Conservation (phyloP, 1,140 invertebrate species). For the Brachionus manjavacas region DNA sequence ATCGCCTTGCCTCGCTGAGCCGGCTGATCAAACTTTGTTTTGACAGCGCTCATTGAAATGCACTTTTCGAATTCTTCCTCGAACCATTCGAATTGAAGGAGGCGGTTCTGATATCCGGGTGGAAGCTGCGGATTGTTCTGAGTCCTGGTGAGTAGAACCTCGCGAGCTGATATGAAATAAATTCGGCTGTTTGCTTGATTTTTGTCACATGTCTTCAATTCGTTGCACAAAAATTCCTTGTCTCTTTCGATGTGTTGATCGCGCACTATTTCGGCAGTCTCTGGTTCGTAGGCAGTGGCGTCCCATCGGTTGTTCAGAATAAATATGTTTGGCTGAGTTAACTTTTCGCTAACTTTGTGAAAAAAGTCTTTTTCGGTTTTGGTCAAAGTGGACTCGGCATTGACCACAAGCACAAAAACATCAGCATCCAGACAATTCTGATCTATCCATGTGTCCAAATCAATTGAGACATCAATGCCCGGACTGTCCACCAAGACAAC, state of each 20-base stretch:
- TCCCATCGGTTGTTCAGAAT: slow-evolving; percentile 99
- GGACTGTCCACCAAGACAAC: slow-evolving; percentile 95
- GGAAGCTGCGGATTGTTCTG: slow-evolving; percentile 63
- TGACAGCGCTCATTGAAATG: slow-evolving; percentile 93
- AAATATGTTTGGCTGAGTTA: slow-evolving; percentile 98
- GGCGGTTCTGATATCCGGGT: slow-evolving; percentile 3
- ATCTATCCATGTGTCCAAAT: slow-evolving; percentile 98
- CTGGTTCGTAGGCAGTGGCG: slow-evolving; percentile 87
- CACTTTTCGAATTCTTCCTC: slow-evolving; percentile 65
- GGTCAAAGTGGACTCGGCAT: slow-evolving; percentile 97
- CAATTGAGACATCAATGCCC: slow-evolving; percentile 94
- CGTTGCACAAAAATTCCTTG: slow-evolving; percentile 84
- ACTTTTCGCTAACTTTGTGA: slow-evolving; percentile 89
- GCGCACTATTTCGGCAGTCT: slow-evolving; percentile 66
- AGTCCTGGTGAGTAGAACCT: slow-evolving; percentile 75
- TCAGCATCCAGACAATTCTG: slow-evolving; percentile 97
- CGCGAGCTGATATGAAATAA: slow-evolving; percentile 96
- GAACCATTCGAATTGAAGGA: slow-evolving; percentile 42
- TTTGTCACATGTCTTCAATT: slow-evolving; percentile 79
- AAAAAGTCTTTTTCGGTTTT: slow-evolving; percentile 98
- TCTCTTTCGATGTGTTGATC: slow-evolving; percentile 89
- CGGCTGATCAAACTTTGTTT: slow-evolving; percentile 98
- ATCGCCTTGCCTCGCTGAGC: slow-evolving; percentile 71
- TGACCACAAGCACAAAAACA: slow-evolving; percentile 96
- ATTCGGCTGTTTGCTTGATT: slow-evolving; percentile 84